A percentile compares a stretch with the other conserved stretches of the same genome.
These are phyloP conservation scores for Hyperoplus lanceolatus DNA, from an alignment of 2,797 vertebrate species.

Conservation along the genomic window DNA sequence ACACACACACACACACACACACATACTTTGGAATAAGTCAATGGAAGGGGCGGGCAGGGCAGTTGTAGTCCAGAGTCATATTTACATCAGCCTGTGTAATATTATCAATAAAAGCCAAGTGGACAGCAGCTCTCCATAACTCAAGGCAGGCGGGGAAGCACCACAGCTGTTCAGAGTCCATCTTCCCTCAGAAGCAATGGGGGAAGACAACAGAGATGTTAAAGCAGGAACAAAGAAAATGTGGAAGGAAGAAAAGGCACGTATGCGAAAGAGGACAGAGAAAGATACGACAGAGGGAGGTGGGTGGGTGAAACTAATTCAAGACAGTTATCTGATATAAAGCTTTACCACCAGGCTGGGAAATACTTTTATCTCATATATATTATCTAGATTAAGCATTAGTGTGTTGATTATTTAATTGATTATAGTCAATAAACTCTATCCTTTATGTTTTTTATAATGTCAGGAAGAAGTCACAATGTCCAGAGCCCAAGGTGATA, in stretches of 20 bases:
- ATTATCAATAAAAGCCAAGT: slow-evolving; percentile 85
- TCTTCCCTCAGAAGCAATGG: slow-evolving; percentile 59
- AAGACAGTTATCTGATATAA: neutral
- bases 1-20: slow-evolving; percentile 1
- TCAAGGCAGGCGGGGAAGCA: slow-evolving; percentile 73
- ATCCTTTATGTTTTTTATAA: neutral
- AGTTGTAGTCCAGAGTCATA: slow-evolving; percentile 68
- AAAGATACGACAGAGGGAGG: slow-evolving; percentile 9
- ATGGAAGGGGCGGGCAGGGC: slow-evolving; percentile 53
- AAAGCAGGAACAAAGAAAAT: slow-evolving; percentile 24
- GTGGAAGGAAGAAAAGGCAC: neutral
- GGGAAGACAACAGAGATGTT: slow-evolving; percentile 48
- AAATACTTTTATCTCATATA: neutral
- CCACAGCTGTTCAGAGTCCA: slow-evolving; percentile 79
- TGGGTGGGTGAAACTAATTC: neutral
- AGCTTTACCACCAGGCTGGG: neutral
- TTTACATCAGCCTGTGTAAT: slow-evolving; percentile 82
- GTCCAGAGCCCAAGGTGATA: neutral
- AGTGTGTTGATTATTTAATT: neutral
- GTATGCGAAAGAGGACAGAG: slow-evolving; percentile 3
- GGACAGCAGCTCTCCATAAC: slow-evolving; percentile 75
- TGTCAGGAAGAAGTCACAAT: neutral
- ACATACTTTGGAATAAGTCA: slow-evolving; percentile 42
- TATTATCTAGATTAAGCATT: neutral
- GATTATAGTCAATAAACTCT: neutral